These are phyloP conservation scores for Naja naja DNA, from an alignment of 2,113 vertebrate genomes.

Conservation along the genomic window DNA sequence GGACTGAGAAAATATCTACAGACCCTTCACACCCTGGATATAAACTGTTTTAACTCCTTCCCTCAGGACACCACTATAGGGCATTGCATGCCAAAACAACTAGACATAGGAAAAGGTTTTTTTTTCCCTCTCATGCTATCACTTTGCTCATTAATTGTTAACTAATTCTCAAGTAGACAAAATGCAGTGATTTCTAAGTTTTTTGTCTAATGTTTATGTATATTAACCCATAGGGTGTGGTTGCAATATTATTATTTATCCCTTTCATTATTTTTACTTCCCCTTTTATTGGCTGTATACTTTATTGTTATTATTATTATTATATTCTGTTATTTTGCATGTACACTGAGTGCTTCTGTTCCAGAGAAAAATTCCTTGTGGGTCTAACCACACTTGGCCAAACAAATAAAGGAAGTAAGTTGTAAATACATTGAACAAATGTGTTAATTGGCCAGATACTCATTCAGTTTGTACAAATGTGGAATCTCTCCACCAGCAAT, in stretches of 20 bases:
- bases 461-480: neutral
- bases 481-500: neutral
- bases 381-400: neutral
- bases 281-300: neutral
- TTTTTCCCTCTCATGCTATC: neutral
- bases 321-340: neutral
- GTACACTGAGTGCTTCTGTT: neutral
- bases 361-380: neutral
- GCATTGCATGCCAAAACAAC: neutral
- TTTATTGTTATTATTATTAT: neutral
- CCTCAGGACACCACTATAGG: neutral
- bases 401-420: neutral
- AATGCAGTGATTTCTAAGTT: neutral
- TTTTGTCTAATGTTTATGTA: neutral
- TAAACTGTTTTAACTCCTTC: neutral
- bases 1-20: neutral
- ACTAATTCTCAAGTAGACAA: neutral
- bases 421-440: neutral
- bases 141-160: neutral
- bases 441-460: neutral
- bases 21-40: neutral
- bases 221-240: neutral
- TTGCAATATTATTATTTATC: neutral
- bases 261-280: neutral
- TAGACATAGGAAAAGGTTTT: neutral